These are phyloP conservation scores for Pelochelys cantorii DNA, from an alignment of 2,797 vertebrate genomes.

Conservation along the genomic window DNA sequence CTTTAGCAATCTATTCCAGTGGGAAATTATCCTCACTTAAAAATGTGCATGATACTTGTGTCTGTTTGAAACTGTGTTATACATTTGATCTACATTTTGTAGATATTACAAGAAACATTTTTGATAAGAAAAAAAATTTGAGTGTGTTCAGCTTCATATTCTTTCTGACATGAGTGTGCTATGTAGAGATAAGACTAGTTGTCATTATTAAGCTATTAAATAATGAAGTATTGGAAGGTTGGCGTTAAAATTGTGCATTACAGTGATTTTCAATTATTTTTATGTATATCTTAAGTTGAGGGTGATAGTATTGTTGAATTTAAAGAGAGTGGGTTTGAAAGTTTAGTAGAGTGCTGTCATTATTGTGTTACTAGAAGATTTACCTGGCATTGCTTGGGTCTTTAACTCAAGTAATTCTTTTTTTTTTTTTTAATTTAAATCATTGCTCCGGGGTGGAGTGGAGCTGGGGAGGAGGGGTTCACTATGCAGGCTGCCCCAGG, in stretches of 20 bases:
- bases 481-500: no score
- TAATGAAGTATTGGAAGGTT: neutral
- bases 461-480: no score
- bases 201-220: neutral
- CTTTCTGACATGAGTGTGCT: neutral
- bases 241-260: neutral
- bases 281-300: neutral
- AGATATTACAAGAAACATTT: neutral
- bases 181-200: neutral
- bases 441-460: no score
- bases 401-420: no score
- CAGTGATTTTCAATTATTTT: rapidly evolving
- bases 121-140: neutral
- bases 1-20: neutral
- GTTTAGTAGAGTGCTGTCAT: rapidly evolving
- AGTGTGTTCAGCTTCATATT: neutral
- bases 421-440: no score
- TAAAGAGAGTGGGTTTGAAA: neutral
- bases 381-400: no score
- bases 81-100: neutral
- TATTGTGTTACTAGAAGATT: neutral
- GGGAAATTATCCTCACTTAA: neutral
- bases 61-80: neutral
- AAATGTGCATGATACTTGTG: neutral
- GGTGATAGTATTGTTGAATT: neutral